These are phyloP conservation scores for Hylaeus volcanicus DNA, from an alignment of 1,140 invertebrate species.

Conservation along the genomic window DNA sequence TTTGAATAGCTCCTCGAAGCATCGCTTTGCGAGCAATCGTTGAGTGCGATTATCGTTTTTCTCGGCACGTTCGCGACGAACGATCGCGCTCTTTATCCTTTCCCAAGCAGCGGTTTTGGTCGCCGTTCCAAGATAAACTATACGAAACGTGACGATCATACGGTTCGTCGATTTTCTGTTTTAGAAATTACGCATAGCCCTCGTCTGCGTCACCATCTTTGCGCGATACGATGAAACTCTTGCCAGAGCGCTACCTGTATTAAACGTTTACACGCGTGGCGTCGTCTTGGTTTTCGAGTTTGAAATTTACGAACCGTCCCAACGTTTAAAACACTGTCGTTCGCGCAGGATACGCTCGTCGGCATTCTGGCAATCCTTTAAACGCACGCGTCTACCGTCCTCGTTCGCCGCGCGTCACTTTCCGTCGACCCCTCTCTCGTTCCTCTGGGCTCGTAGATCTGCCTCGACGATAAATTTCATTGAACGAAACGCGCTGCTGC, in stretches of 20 bases:
- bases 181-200: constrained; percentile 12
- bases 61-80: not conserved
- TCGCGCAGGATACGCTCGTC: not conserved
- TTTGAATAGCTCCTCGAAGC: not conserved
- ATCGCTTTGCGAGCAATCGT: not conserved
- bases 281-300: not conserved
- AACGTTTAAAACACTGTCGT: not conserved
- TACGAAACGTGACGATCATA: constrained; percentile 10
- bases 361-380: constrained; percentile 5
- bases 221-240: not conserved
- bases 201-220: no score
- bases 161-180: constrained; percentile 17
- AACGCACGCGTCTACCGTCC: constrained; percentile 23
- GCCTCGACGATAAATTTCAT: constrained; percentile 57
- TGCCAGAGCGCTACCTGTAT: not conserved
- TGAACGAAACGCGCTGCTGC: constrained; percentile 41
- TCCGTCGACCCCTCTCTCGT: constrained; percentile 15
- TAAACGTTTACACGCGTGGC: not conserved
- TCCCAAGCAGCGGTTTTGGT: not conserved
- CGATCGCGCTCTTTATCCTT: constrained; percentile 4
- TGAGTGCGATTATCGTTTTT: no score
- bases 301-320: not conserved
- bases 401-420: constrained; percentile 8
- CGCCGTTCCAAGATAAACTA: constrained; percentile 10
- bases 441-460: constrained; percentile 39